Evolutionary conservation across 1,140 invertebrate genomes (phyloP).

Genomic region (Drosophila serrata): DNA sequence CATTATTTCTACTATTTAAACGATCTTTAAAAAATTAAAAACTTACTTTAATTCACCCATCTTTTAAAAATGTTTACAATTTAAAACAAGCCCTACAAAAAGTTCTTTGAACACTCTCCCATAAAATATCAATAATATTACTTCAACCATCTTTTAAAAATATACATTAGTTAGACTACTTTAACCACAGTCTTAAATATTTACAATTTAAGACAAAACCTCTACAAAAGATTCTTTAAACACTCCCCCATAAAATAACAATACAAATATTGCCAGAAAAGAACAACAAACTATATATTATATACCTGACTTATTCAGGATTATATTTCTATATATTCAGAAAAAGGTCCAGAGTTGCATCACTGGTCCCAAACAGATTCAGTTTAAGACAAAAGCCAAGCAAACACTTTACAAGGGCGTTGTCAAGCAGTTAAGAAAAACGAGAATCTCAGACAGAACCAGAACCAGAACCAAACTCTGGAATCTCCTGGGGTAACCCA

Average conservation of each 20-base stretch:
- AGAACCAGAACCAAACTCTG: conserved; percentile 32
- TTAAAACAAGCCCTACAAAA: not conserved
- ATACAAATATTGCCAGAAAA: not conserved
- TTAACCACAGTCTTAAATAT: too few species aligned
- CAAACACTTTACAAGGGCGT: conserved; percentile 67
- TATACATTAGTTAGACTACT: too few species aligned
- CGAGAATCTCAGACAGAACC: conserved; percentile 17
- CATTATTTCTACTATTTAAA: not conserved
- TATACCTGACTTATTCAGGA: not conserved
- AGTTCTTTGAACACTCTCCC: too few species aligned
- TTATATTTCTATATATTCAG: not conserved
- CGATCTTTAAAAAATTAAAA: too few species aligned
- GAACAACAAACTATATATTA: not conserved
- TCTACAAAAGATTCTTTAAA: not conserved
- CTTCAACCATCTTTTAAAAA: too few species aligned
- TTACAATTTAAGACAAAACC: too few species aligned
- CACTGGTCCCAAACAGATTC: conserved; percentile 23
- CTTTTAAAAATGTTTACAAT: not conserved
- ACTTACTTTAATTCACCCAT: too few species aligned
- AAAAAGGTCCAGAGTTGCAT: conserved; percentile 22
- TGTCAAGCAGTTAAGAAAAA: conserved; percentile 63
- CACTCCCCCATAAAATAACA: not conserved
- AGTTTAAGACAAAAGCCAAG: conserved; percentile 17
- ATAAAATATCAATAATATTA: too few species aligned
- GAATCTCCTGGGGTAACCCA: conserved; percentile 12